Percentiles rank a stretch among this genome's conserved stretches.
phyloP scores from a whole-genome alignment of 2,888 invertebrate species.

The Drosophila siamana region DNA sequence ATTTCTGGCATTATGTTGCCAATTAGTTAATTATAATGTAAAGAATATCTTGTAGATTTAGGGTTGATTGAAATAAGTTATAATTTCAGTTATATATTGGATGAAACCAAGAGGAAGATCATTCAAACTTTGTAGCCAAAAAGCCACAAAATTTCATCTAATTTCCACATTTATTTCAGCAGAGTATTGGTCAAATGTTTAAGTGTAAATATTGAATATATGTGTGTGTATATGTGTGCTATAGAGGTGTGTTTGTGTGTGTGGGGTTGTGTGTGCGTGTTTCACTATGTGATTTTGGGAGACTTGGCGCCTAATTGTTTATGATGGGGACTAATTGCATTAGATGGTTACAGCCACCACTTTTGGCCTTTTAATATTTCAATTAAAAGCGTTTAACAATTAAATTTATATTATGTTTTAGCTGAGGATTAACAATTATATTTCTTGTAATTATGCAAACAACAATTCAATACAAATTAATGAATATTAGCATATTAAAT shows the following conservation, averaged over 20 bases:
- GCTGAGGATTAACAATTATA: slow-evolving; percentile 36
- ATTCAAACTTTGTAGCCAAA: not conserved
- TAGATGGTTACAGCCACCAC: slow-evolving; percentile 34
- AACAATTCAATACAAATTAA: not conserved
- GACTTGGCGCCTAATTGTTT: slow-evolving; percentile 73
- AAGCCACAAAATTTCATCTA: not conserved
- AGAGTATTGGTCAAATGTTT: not conserved
- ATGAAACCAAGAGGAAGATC: not conserved
- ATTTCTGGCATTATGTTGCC: no score
- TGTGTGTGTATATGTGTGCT: not conserved
- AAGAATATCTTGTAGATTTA: no score
- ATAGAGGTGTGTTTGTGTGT: not conserved
- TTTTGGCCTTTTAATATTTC: slow-evolving; percentile 40
- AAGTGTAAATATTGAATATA: not conserved
- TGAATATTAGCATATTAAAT: slow-evolving; percentile 1
- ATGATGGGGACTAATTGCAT: slow-evolving; percentile 58
- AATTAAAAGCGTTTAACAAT: slow-evolving; percentile 34
- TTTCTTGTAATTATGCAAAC: not conserved
- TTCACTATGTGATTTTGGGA: slow-evolving; percentile 17
- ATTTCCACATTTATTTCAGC: not conserved
- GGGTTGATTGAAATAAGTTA: no score
- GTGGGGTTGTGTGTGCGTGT: not conserved
- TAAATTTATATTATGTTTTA: slow-evolving; percentile 40
- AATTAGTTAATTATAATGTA: no score
- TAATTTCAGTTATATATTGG: no score